A percentile compares a stretch with the other conserved stretches of the same genome.
Conservation (phyloP, 1,140 invertebrate genomes). For the Batillaria attramentaria region DNA sequence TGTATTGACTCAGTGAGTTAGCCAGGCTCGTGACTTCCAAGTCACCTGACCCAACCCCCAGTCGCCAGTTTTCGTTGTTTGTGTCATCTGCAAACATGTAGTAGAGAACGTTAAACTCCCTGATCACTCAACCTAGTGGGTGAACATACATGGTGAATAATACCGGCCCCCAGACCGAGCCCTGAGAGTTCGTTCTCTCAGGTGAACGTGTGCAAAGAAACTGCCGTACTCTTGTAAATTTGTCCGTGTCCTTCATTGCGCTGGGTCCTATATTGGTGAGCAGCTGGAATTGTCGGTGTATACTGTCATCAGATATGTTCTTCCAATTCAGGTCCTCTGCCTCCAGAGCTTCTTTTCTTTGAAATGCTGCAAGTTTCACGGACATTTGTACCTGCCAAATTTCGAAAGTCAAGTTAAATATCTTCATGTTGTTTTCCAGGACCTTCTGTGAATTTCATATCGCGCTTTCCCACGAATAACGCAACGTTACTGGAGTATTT, state of each 20-base stretch:
- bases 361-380: conserved; percentile 51
- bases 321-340: conserved; percentile 75
- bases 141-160: background rate
- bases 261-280: conserved; percentile 84
- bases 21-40: too few relatives aligned
- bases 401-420: background rate
- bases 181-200: background rate
- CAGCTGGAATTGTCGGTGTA: conserved; percentile 83
- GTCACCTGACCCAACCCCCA: background rate
- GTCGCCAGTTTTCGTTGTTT: background rate
- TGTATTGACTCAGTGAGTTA: too few relatives aligned
- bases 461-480: too few relatives aligned
- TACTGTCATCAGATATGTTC: conserved; percentile 79
- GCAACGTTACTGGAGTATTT: too few relatives aligned
- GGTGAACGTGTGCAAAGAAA: background rate
- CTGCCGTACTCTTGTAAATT: conserved; percentile 47
- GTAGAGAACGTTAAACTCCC: background rate
- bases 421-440: background rate
- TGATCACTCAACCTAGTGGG: too few relatives aligned
- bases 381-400: conserved; percentile 38
- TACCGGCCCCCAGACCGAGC: background rate
- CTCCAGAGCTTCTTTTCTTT: conserved; percentile 54
- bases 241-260: conserved; percentile 74
- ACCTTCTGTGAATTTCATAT: background rate
- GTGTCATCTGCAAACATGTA: background rate